phyloP scores from a whole-genome alignment of 30 jellyfish, hydroid and myxozoan species.

The Cassiopea xamachana region DNA sequence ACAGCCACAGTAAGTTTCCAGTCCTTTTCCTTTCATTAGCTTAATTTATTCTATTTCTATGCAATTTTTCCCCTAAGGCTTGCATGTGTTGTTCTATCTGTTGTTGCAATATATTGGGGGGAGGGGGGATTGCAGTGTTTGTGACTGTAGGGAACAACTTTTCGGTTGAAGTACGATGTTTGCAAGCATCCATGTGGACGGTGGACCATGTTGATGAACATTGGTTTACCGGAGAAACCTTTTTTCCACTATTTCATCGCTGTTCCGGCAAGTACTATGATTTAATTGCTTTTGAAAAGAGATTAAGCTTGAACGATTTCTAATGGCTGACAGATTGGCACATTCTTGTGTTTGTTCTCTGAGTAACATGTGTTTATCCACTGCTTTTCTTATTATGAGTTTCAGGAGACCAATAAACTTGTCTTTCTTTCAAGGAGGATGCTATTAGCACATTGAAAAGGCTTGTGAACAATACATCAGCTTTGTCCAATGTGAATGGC shows the following conservation, averaged over 20 bases:
- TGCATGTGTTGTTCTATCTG: too few relatives aligned
- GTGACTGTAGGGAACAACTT: too few relatives aligned
- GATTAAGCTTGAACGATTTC: slow-evolving; percentile 22
- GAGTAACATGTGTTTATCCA: slow-evolving; percentile 20
- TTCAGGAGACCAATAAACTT: slow-evolving; percentile 50
- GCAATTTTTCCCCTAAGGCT: too few relatives aligned
- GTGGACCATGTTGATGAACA: too few relatives aligned
- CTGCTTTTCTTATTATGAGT: slow-evolving; percentile 20
- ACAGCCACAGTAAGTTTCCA: too few relatives aligned
- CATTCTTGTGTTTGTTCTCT: slow-evolving; percentile 14
- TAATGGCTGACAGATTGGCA: slow-evolving; percentile 16
- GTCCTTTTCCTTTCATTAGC: too few relatives aligned
- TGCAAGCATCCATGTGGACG: too few relatives aligned
- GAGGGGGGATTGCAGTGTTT: too few relatives aligned
- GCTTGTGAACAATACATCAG: neutral
- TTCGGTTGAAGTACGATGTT: too few relatives aligned
- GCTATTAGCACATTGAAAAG: slow-evolving; percentile 21
- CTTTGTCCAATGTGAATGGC: neutral
- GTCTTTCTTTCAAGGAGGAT: slow-evolving; percentile 19
- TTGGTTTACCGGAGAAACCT: neutral
- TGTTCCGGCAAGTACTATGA: slow-evolving; percentile 1
- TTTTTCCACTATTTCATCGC: neutral
- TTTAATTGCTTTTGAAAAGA: slow-evolving; percentile 4
- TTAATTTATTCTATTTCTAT: too few relatives aligned
- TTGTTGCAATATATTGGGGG: too few relatives aligned